phyloP scores from a whole-genome alignment of 37 sponge, comb jelly and placozoan genomes.

The Spongilla lacustris region DNA sequence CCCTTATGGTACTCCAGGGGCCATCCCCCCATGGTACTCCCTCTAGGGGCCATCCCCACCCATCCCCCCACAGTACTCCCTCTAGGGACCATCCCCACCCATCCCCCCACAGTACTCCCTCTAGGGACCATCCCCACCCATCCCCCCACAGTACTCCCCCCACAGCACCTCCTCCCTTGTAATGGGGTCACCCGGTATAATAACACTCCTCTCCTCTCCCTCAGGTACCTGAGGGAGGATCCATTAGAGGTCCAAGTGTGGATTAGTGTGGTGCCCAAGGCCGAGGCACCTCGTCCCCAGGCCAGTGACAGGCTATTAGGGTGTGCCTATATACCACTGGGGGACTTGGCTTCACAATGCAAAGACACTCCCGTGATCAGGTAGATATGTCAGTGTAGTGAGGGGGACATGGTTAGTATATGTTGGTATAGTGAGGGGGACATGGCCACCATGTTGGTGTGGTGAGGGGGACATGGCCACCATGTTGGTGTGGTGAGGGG shows the following conservation, averaged over 20 bases:
- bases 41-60: too few species aligned
- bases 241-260: conserved; percentile 81
- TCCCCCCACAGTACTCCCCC: background rate
- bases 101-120: background rate
- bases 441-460: background rate
- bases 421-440: background rate
- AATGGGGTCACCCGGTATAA: background rate
- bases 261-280: conserved; percentile 15
- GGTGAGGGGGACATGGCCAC: background rate
- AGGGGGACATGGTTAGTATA: background rate
- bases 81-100: background rate
- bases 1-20: too few species aligned
- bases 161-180: background rate
- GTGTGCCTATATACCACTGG: conserved; percentile 45
- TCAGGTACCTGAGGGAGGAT: conserved; percentile 89
- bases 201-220: background rate
- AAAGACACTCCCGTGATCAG: background rate
- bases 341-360: background rate
- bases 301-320: conserved; percentile 66
- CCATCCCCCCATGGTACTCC: too few species aligned
- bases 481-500: background rate
- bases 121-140: background rate
- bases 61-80: too few species aligned
- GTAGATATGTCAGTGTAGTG: background rate
- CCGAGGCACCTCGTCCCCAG: conserved; percentile 12